Percentiles rank a stretch among this genome's conserved stretches.
phyloP scores from a whole-genome alignment of 2,797 vertebrate genomes.

The Sebastes nivosus region DNA sequence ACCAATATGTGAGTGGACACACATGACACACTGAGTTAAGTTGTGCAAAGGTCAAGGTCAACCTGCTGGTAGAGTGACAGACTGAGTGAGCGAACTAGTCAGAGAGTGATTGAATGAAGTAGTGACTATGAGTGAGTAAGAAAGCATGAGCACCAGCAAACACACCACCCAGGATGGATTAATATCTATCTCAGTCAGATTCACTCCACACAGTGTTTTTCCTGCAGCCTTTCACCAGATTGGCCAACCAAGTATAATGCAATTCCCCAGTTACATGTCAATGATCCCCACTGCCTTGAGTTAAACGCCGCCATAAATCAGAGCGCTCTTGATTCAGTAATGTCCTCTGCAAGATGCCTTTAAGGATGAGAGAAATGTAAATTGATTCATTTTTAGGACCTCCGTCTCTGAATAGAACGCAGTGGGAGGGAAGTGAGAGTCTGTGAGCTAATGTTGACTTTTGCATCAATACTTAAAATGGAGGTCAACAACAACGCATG shows the following conservation, averaged over 20 bases:
- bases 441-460: not conserved
- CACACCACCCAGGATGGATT: constrained; percentile 7
- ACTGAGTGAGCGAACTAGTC: not conserved
- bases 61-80: not conserved
- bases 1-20: not conserved
- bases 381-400: constrained; percentile 17
- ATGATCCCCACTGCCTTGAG: constrained; percentile 40
- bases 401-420: not conserved
- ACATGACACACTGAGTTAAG: not conserved
- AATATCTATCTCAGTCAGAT: constrained; percentile 22
- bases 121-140: not conserved
- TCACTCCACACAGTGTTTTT: not conserved
- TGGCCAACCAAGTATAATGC: constrained; percentile 50
- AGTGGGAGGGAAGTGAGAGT: not conserved
- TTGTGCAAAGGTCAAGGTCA: constrained; percentile 52
- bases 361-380: constrained; percentile 42
- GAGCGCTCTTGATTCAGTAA: constrained; percentile 21
- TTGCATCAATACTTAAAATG: constrained; percentile 6
- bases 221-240: constrained; percentile 46
- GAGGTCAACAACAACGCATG: not conserved
- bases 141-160: not conserved
- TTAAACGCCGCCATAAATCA: constrained; percentile 56
- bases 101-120: not conserved
- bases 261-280: constrained; percentile 47
- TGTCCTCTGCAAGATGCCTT: constrained; percentile 18